phyloP scores from a whole-genome alignment of 2,113 vertebrate species.

The Lepidothrix coronata region DNA sequence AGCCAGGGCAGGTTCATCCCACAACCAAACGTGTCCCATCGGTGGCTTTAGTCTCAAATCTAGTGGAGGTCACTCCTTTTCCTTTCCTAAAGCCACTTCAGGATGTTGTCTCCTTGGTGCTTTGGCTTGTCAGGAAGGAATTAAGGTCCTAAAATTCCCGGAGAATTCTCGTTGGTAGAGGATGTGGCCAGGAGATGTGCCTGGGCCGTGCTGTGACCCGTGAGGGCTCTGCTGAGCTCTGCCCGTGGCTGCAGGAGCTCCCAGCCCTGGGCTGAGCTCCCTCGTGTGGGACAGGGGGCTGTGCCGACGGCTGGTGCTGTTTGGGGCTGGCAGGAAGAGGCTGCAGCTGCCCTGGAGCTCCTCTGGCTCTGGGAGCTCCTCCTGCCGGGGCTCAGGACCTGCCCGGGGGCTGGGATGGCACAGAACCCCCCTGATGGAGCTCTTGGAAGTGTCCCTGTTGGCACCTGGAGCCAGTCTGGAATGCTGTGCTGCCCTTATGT shows the following conservation, averaged over 20 bases:
- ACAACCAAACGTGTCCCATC: rapidly evolving
- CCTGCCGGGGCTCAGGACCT: too few relatives aligned
- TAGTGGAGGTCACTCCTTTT: too few relatives aligned
- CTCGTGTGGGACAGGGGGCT: background rate
- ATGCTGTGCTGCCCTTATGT: rapidly evolving
- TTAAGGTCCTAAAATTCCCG: background rate
- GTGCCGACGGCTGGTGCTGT: too few relatives aligned
- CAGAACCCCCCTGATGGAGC: rapidly evolving
- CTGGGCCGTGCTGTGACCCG: background rate
- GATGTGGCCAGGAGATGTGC: background rate
- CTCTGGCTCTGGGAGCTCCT: too few relatives aligned
- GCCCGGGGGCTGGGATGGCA: background rate
- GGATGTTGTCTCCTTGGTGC: rapidly evolving
- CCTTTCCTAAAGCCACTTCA: background rate
- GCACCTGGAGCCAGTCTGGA: background rate
- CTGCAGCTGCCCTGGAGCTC: background rate
- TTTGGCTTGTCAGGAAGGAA: background rate
- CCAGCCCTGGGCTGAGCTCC: background rate
- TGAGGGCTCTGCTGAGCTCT: rapidly evolving
- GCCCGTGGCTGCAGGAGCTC: background rate
- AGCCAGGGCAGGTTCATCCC: background rate
- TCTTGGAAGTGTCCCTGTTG: rapidly evolving
- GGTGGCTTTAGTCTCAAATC: background rate
- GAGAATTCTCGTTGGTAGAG: background rate
- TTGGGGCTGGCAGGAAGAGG: background rate